A percentile compares a stretch with the other conserved stretches of the same genome.
These are phyloP conservation scores for Aproaerema taeniolella DNA, from an alignment of 2,888 invertebrate genomes.

Conservation along the genomic window DNA sequence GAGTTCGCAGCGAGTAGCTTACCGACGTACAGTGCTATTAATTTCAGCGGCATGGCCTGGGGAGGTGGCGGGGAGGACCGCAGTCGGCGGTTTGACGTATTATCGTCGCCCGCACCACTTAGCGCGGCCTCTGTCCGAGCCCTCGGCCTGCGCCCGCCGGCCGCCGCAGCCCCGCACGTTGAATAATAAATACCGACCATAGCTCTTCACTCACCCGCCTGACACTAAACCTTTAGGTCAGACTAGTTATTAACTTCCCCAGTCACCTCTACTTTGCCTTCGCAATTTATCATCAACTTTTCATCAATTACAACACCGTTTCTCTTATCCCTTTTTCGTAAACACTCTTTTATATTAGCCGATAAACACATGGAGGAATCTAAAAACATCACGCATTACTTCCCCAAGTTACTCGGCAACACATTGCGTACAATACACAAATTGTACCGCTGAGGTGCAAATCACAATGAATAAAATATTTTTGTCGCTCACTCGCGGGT, in stretches of 20 bases:
- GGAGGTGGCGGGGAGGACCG: conserved; percentile 35
- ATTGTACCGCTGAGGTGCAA: conserved; percentile 7
- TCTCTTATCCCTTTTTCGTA: no score
- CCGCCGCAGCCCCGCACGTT: conserved; percentile 11
- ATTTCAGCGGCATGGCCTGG: conserved; percentile 45
- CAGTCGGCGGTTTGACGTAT: conserved; percentile 59
- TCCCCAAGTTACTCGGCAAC: conserved; percentile 1
- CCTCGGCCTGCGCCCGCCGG: conserved; percentile 6
- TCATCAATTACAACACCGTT: no score
- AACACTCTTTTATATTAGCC: no score
- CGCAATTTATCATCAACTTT: no score
- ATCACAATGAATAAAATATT: conserved; percentile 16
- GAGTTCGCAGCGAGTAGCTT: conserved; percentile 17
- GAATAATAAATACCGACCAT: conserved; percentile 23
- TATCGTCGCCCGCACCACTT: conserved; percentile 53
- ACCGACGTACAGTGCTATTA: conserved; percentile 36
- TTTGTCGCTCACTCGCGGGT: conserved; percentile 7
- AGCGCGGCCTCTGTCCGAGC: conserved; percentile 26
- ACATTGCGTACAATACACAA: conserved; percentile 3
- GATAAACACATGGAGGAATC: no score
- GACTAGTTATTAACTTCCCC: no score
- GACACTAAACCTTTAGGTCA: conserved; percentile 18
- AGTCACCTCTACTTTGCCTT: no score
- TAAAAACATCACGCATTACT: no score
- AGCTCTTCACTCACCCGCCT: conserved; percentile 14